Conservation (phyloP, 2,797 vertebrate species). For the Champsocephalus gunnari region DNA sequence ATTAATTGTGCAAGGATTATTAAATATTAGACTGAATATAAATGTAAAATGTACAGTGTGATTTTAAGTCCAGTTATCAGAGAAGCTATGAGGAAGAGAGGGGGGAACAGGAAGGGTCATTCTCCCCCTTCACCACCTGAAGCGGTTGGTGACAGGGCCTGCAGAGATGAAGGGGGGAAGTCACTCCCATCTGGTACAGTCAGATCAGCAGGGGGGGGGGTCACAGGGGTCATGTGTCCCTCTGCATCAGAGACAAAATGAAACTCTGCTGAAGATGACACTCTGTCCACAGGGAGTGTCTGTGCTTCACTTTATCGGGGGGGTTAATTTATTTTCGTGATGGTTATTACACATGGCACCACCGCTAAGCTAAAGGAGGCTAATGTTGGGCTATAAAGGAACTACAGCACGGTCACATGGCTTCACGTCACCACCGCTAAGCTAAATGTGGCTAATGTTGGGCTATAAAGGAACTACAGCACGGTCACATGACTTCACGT, state of each 20-base stretch:
- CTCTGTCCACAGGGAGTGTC: slow-evolving; percentile 48
- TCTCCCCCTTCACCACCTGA: slow-evolving; percentile 49
- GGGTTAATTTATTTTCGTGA: slow-evolving; percentile 9
- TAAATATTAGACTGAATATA: too few species aligned
- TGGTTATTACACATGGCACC: background rate
- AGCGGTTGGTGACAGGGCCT: slow-evolving; percentile 76
- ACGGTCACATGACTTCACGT: too few species aligned
- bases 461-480: too few species aligned
- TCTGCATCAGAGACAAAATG: slow-evolving; percentile 73
- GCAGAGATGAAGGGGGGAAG: slow-evolving; percentile 67
- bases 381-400: too few species aligned
- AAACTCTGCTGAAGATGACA: slow-evolving; percentile 53
- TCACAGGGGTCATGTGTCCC: slow-evolving; percentile 72
- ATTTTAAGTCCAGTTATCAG: too few species aligned
- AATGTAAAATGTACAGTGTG: too few species aligned
- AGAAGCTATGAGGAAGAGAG: background rate
- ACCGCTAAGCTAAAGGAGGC: too few species aligned
- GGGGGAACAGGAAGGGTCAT: slow-evolving; percentile 54
- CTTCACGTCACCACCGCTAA: too few species aligned
- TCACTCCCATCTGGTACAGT: slow-evolving; percentile 86
- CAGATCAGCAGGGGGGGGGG: slow-evolving; percentile 74
- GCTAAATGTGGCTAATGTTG: too few species aligned
- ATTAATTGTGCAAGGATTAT: too few species aligned
- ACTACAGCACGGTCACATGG: too few species aligned
- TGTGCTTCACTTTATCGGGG: slow-evolving; percentile 41